Conservation (phyloP, 37 sponge, comb jelly and placozoan species). For the Eunapius fragilis region DNA sequence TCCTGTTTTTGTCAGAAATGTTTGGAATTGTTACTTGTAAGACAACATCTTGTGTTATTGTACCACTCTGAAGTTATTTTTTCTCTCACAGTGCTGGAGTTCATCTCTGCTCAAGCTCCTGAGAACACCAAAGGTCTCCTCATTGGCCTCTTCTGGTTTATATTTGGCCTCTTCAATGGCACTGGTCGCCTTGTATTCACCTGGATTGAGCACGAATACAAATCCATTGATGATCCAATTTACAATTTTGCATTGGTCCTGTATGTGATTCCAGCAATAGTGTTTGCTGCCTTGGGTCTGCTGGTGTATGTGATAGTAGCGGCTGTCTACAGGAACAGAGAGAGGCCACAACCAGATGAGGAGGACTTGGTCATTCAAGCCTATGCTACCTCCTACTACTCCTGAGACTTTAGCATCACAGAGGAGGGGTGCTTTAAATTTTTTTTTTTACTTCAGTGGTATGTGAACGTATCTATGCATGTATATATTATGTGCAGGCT, state of each 20-base stretch:
- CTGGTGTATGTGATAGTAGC: slow-evolving; percentile 27
- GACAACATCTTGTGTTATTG: background rate
- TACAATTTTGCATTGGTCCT: background rate
- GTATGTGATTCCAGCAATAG: background rate
- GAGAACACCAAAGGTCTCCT: slow-evolving; percentile 62
- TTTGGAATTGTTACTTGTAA: background rate
- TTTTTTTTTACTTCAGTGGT: too few relatives aligned
- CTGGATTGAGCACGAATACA: background rate
- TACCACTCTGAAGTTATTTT: background rate
- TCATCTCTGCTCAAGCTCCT: slow-evolving; percentile 70
- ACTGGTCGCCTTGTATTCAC: background rate
- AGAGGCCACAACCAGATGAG: slow-evolving; percentile 27
- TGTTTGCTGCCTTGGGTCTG: slow-evolving; percentile 16
- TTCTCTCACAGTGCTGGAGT: slow-evolving; percentile 46
- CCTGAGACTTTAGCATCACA: background rate
- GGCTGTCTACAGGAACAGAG: slow-evolving; percentile 31
- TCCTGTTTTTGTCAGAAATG: background rate
- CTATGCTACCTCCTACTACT: background rate
- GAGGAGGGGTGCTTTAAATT: background rate
- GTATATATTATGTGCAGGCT: too few relatives aligned
- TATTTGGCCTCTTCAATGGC: slow-evolving; percentile 29
- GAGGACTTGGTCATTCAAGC: background rate
- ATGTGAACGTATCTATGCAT: too few relatives aligned
- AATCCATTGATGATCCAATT: background rate
- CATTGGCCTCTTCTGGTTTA: slow-evolving; percentile 55